phyloP scores from a whole-genome alignment of 1,140 invertebrate genomes.

The Orius insidiosus region DNA sequence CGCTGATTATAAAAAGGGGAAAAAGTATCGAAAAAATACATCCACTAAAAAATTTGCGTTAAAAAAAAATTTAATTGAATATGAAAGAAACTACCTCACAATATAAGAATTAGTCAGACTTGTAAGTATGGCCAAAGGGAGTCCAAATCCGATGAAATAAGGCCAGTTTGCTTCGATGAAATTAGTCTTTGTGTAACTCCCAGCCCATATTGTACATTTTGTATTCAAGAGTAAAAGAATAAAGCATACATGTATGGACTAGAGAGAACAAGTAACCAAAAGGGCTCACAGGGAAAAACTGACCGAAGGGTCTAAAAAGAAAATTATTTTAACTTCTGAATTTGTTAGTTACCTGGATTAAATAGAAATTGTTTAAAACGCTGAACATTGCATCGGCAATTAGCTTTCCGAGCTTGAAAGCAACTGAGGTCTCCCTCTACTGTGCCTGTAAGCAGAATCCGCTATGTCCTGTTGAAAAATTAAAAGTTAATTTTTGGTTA shows the following conservation, averaged over 20 bases:
- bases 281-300: slow-evolving; percentile 57
- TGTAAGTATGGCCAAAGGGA: slow-evolving; percentile 72
- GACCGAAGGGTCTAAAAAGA: slow-evolving; percentile 55
- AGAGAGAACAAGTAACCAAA: slow-evolving; percentile 55
- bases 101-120: slow-evolving; percentile 60
- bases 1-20: slow-evolving; percentile 83
- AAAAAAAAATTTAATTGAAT: too few relatives aligned
- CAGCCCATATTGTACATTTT: slow-evolving; percentile 95
- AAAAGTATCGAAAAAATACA: slow-evolving; percentile 86
- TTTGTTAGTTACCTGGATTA: slow-evolving; percentile 65
- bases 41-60: too few relatives aligned
- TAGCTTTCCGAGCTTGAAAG: slow-evolving; percentile 64
- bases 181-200: slow-evolving; percentile 69
- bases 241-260: slow-evolving; percentile 77
- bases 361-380: slow-evolving; percentile 68
- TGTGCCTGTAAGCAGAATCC: slow-evolving; percentile 70
- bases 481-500: neutral
- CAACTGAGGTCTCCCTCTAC: slow-evolving; percentile 57
- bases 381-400: slow-evolving; percentile 80
- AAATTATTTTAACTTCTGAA: too few relatives aligned
- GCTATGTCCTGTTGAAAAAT: slow-evolving; percentile 62
- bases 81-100: slow-evolving; percentile 43
- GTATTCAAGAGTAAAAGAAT: slow-evolving; percentile 90
- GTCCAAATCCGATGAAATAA: slow-evolving; percentile 88
- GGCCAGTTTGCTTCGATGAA: slow-evolving; percentile 90